These are phyloP conservation scores for Acanthiza pusilla DNA, from an alignment of 2,797 vertebrate species.

Conservation along the genomic window DNA sequence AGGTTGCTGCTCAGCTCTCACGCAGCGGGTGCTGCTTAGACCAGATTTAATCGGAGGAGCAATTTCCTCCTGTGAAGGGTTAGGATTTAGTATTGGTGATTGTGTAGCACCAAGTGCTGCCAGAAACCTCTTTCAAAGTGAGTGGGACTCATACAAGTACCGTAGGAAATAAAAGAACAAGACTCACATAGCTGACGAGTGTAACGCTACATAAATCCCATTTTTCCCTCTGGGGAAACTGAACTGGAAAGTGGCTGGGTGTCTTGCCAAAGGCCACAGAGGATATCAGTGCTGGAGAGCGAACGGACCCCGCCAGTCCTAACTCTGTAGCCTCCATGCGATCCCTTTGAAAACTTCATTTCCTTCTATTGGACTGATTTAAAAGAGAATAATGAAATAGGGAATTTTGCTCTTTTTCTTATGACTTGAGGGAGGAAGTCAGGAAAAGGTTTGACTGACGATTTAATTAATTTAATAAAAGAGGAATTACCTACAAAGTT, in stretches of 20 bases:
- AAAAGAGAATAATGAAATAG: background rate
- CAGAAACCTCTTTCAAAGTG: background rate
- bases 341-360: constrained; percentile 19
- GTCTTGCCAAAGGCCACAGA: background rate
- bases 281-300: background rate
- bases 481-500: background rate
- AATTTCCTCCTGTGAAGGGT: background rate
- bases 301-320: rapidly evolving
- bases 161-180: background rate
- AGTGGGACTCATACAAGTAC: background rate
- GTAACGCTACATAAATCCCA: background rate
- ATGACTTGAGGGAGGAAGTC: background rate
- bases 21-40: background rate
- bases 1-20: background rate
- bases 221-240: background rate
- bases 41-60: background rate
- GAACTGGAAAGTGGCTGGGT: background rate
- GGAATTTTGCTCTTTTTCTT: background rate
- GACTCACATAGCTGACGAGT: background rate
- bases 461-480: constrained; percentile 24
- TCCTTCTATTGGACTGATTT: constrained; percentile 1
- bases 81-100: background rate
- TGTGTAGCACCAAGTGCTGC: background rate
- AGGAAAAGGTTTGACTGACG: background rate
- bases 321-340: rapidly evolving